A percentile compares a stretch with the other conserved stretches of the same genome.
These are phyloP conservation scores for Phataginus tricuspis DNA, from an alignment of 2,797 vertebrate species.

Conservation along the genomic window DNA sequence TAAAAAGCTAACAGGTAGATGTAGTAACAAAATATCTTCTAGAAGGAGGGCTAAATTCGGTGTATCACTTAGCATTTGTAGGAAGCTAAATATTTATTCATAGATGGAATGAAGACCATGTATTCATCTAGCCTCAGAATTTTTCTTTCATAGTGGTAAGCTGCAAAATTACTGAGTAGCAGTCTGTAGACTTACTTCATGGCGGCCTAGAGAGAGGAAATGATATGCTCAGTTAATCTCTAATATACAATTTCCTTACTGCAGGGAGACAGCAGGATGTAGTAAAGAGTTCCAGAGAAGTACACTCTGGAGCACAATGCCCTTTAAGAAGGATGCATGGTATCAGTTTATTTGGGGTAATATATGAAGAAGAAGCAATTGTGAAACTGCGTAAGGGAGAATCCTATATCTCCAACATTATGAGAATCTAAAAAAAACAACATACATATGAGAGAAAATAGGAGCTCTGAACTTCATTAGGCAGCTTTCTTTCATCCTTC, in stretches of 20 bases:
- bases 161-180: neutral
- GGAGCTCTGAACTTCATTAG: neutral
- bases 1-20: neutral
- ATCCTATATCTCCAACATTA: neutral
- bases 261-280: neutral
- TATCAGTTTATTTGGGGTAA: neutral
- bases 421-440: neutral
- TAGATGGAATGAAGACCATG: neutral
- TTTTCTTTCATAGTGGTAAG: neutral
- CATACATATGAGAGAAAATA: neutral
- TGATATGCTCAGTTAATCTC: slow-evolving; percentile 61
- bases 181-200: neutral
- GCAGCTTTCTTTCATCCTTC: neutral
- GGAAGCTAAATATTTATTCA: neutral
- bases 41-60: neutral
- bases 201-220: slow-evolving; percentile 15
- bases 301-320: neutral
- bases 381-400: neutral
- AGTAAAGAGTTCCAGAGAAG: neutral
- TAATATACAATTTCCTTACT: slow-evolving; percentile 54
- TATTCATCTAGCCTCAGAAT: neutral
- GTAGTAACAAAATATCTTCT: neutral
- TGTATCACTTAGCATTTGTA: neutral
- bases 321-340: neutral
- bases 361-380: neutral